phyloP scores from a whole-genome alignment of 2,888 invertebrate species.

The Sesia bembeciformis region DNA sequence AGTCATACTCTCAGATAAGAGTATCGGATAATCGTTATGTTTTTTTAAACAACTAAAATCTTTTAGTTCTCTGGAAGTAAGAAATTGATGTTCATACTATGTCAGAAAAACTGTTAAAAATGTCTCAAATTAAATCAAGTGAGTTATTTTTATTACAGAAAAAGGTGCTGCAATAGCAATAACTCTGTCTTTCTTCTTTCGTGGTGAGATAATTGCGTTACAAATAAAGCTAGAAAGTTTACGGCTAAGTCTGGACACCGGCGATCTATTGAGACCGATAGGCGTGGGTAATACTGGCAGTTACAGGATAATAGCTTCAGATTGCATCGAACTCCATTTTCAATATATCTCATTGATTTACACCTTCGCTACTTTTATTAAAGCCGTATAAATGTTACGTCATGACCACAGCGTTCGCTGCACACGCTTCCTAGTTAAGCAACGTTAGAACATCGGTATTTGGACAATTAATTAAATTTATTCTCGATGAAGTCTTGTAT shows the following conservation, averaged over 20 bases:
- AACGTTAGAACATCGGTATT: constrained; percentile 3
- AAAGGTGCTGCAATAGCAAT: too few relatives aligned
- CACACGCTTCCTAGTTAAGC: constrained; percentile 5
- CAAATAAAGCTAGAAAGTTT: neutral
- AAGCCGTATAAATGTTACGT: constrained; percentile 4
- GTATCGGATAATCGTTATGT: too few relatives aligned
- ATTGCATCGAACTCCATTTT: constrained; percentile 5
- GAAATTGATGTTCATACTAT: too few relatives aligned
- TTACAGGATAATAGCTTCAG: constrained; percentile 1
- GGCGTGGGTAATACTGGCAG: neutral
- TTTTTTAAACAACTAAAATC: too few relatives aligned
- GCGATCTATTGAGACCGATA: neutral
- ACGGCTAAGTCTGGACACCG: neutral
- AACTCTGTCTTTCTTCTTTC: too few relatives aligned
- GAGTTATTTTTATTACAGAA: too few relatives aligned
- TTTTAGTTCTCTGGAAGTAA: too few relatives aligned
- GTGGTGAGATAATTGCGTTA: neutral
- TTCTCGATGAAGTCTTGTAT: neutral
- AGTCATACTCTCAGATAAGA: too few relatives aligned
- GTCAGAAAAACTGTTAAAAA: too few relatives aligned
- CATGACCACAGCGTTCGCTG: neutral
- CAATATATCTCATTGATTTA: constrained; percentile 8
- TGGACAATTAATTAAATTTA: neutral
- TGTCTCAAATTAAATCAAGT: too few relatives aligned
- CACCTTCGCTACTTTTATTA: constrained; percentile 4